Evolutionary conservation across 1,140 invertebrate species (phyloP).

Genomic region (Solen grandis): DNA sequence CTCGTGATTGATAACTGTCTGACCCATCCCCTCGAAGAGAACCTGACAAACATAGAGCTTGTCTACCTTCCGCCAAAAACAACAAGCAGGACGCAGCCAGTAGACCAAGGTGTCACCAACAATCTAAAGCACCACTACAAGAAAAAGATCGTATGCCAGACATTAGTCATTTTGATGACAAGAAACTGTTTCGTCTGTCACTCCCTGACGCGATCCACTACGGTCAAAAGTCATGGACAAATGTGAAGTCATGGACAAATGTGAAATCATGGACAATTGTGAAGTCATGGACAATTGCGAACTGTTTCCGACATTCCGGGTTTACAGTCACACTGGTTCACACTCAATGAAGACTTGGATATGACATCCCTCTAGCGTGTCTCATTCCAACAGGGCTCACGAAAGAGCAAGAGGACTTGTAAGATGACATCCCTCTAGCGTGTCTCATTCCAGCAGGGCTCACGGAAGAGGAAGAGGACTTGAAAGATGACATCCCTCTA

Average conservation of each 20-base stretch:
- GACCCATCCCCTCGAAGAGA: slow-evolving; percentile 11
- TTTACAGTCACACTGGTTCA: no score
- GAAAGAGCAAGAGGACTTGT: background rate
- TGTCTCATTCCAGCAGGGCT: no score
- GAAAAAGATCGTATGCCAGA: slow-evolving; percentile 16
- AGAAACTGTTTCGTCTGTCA: background rate
- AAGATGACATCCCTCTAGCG: no score
- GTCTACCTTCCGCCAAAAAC: slow-evolving; percentile 9
- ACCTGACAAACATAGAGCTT: slow-evolving; percentile 1
- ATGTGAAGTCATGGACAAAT: no score
- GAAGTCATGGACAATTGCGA: background rate
- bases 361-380: no score
- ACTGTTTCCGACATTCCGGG: slow-evolving; percentile 9
- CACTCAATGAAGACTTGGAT: no score
- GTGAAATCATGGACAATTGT: no score
- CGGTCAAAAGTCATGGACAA: slow-evolving; percentile 1
- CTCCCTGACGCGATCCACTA: slow-evolving; percentile 4
- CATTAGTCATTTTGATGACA: slow-evolving; percentile 11
- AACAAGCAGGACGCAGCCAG: slow-evolving; percentile 31
- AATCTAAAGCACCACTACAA: slow-evolving; percentile 28
- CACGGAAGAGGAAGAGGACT: background rate
- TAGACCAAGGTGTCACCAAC: slow-evolving; percentile 38
- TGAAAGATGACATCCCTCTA: background rate
- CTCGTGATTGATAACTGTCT: slow-evolving; percentile 23
- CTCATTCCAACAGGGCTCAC: no score